Evolutionary conservation across 1,140 invertebrate species (phyloP).

Genomic region (Zaprionus africanus): DNA sequence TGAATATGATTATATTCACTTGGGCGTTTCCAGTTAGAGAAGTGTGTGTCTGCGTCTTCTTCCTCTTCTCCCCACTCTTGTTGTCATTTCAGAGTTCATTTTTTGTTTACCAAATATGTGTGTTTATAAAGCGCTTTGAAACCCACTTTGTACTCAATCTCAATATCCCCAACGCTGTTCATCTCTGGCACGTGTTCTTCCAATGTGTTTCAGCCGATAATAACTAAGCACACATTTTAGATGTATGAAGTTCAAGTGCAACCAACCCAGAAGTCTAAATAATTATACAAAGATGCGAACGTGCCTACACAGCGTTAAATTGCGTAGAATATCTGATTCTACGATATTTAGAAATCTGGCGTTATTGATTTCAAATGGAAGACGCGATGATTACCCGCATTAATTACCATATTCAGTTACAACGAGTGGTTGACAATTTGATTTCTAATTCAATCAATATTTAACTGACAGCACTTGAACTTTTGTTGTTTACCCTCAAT

Average conservation of each 20-base stretch:
- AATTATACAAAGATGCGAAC: not conserved
- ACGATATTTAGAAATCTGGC: not conserved
- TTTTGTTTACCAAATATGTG: slow-evolving; percentile 16
- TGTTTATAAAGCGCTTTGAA: slow-evolving; percentile 17
- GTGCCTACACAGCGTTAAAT: not conserved
- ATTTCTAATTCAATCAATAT: slow-evolving; percentile 14
- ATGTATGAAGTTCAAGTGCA: slow-evolving; percentile 14
- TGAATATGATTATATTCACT: slow-evolving; percentile 17
- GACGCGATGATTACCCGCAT: not conserved
- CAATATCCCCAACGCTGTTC: slow-evolving; percentile 1
- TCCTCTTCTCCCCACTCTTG: not conserved
- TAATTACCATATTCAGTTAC: not conserved
- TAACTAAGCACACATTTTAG: slow-evolving; percentile 4
- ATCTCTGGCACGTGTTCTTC: slow-evolving; percentile 6
- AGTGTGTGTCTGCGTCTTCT: not conserved
- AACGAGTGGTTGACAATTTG: not conserved
- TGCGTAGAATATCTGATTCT: not conserved
- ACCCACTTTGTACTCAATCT: slow-evolving; percentile 5
- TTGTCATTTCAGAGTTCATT: not conserved
- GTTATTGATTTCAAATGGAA: not conserved
- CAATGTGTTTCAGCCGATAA: not conserved
- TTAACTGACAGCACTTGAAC: not conserved
- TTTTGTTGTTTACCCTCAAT: not conserved
- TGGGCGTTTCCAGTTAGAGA: slow-evolving; percentile 23
- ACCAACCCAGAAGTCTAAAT: slow-evolving; percentile 4